Evolutionary conservation across 2,888 invertebrate species (phyloP), one percentile per base, ranked within the genome.

Genomic region (Caenorhabditis uteleia): DNA sequence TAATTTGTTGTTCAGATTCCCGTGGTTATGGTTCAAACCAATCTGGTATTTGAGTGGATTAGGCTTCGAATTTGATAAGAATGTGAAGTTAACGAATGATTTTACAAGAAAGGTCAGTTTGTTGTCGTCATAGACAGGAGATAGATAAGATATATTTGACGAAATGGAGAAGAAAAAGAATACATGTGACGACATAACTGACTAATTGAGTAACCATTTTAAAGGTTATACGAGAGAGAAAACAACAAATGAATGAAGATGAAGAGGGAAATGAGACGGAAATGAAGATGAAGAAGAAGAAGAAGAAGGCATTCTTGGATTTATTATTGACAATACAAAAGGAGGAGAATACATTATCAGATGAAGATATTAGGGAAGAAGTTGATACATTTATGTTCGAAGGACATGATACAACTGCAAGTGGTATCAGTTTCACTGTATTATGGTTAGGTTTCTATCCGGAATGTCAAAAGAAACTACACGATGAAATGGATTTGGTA

Each of bases 11-110:
- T 39, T 10, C 18, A 39, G 40, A 39, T 61, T 73, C 48, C 87
- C 89, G 0, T 88, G 89, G 85, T 80, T n/a, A n/a, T n/a, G n/a
- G n/a, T 88, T 84, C 0, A 85, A 88, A 33, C 82, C 85, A 2
- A 77, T 89, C n/a, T 65, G 43, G 90, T 88, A 81, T 86, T 87
- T 70, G 84, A 85, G 89, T 0, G 83, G 81, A 3, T 84, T 88
- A 48, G 73, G 71, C 14, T 58, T 51, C 42, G 64, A 59, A 31
- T 75, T 68, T 49, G 55, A 69, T 33, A n/a, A 55, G 21, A 50
- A 54, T 46, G 60, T 74, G 6, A 53, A 61, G 34, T 8, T 68
- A 46, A 64, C 71, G 8, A 69, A 65, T 33, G 70, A 66, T 31
- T 75, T 75, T 51, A 70, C 70, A n/a, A 51, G 64, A 50, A 73